A percentile compares a stretch with the other conserved stretches of the same genome.
Conservation (phyloP, 1,140 invertebrate species). For the Paralvinella palmiformis region DNA sequence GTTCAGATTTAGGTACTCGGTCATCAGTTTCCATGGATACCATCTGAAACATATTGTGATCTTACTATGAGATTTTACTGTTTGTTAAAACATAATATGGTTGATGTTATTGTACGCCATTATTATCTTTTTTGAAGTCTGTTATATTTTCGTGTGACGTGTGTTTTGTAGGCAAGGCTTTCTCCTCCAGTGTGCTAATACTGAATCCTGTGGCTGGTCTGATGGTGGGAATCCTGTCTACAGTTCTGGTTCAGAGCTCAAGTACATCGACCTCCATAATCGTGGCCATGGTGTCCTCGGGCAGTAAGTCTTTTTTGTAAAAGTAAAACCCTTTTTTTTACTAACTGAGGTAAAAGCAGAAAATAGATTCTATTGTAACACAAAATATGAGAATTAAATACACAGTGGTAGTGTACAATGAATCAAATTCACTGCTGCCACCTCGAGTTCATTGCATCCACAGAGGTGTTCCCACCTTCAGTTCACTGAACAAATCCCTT, state of each 20-base stretch:
- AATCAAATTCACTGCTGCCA: no score
- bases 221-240: constrained; percentile 61
- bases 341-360: neutral
- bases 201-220: constrained; percentile 56
- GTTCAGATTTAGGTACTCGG: neutral
- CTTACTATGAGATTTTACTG: neutral
- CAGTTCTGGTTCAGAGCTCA: constrained; percentile 60
- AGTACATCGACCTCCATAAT: constrained; percentile 60
- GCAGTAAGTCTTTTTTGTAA: constrained; percentile 42
- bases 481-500: no score
- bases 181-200: constrained; percentile 52
- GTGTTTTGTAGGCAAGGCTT: constrained; percentile 43
- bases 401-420: no score
- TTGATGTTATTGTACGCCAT: no score
- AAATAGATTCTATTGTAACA: no score
- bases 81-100: neutral
- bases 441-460: no score
- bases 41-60: neutral
- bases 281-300: constrained; percentile 58
- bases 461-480: no score
- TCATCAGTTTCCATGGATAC: neutral
- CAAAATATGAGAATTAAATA: no score
- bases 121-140: no score
- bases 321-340: neutral
- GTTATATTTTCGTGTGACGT: no score